Percentiles rank a stretch among this genome's conserved stretches.
Conservation (phyloP, 1,140 invertebrate species). For the Achroia grisella region DNA sequence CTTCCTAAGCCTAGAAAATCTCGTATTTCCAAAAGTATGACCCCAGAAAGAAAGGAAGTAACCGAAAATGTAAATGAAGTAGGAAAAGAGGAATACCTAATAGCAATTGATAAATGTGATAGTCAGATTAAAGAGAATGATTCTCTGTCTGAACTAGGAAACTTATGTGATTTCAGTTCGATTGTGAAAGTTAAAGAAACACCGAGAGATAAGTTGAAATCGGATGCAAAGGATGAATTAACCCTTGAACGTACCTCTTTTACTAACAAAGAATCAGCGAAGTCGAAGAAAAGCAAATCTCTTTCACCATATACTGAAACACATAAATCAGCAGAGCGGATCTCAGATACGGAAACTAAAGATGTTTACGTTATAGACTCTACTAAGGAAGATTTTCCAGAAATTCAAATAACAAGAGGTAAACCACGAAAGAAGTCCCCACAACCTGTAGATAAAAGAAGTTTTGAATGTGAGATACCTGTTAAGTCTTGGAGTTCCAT, state of each 20-base stretch:
- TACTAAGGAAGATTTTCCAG: slow-evolving; percentile 55
- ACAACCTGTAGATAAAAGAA: slow-evolving; percentile 30
- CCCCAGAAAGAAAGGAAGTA: slow-evolving; percentile 35
- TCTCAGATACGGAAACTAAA: slow-evolving; percentile 35
- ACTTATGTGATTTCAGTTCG: slow-evolving; percentile 2
- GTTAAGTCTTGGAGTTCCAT: slow-evolving; percentile 55
- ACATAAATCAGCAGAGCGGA: slow-evolving; percentile 28
- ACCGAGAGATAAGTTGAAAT: slow-evolving; percentile 10
- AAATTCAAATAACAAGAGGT: slow-evolving; percentile 60
- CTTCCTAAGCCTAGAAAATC: slow-evolving; percentile 39
- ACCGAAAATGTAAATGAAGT: slow-evolving; percentile 5
- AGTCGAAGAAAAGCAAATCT: slow-evolving; percentile 45
- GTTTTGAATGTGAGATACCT: slow-evolving; percentile 20
- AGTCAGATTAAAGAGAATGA: background rate
- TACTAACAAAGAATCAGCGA: slow-evolving; percentile 31
- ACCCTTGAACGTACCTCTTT: slow-evolving; percentile 10
- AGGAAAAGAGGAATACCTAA: background rate
- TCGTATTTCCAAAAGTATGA: slow-evolving; percentile 43
- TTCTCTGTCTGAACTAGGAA: slow-evolving; percentile 1
- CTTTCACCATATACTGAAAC: slow-evolving; percentile 35
- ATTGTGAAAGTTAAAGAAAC: slow-evolving; percentile 9
- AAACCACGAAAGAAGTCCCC: slow-evolving; percentile 51
- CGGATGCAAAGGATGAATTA: slow-evolving; percentile 6
- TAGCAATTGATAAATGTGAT: background rate
- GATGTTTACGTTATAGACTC: slow-evolving; percentile 63